These are phyloP conservation scores for Scaptomyza caliginosa DNA, from an alignment of 2,888 invertebrate species.

Conservation along the genomic window DNA sequence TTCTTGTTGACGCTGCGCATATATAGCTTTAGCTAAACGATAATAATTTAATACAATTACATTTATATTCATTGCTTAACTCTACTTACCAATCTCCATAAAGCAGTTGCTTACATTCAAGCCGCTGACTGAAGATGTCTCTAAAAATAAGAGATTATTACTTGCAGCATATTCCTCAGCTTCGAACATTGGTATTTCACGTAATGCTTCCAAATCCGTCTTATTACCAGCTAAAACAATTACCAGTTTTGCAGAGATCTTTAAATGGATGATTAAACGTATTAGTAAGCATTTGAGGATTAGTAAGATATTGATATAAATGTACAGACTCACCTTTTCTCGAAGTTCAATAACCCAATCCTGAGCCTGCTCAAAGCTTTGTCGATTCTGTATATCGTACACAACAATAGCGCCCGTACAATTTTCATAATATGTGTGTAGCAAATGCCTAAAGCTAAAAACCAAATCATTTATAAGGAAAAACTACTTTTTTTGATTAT, in stretches of 20 bases:
- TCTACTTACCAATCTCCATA: constrained; percentile 29
- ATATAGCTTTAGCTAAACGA: constrained; percentile 17
- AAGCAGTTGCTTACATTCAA: constrained; percentile 24
- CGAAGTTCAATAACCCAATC: constrained; percentile 33
- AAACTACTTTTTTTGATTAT: too few relatives aligned
- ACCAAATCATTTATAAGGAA: background rate
- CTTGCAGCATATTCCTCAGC: constrained; percentile 17
- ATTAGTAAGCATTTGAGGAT: background rate
- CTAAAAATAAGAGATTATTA: constrained; percentile 34
- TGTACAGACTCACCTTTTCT: constrained; percentile 11
- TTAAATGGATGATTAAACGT: background rate
- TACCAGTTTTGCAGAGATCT: constrained; percentile 10
- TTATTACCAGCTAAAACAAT: constrained; percentile 45
- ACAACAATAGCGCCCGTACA: constrained; percentile 42
- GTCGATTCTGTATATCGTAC: constrained; percentile 39
- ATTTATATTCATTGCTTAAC: background rate
- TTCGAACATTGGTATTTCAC: constrained; percentile 28
- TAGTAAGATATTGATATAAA: background rate
- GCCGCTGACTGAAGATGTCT: constrained; percentile 22
- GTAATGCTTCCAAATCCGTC: constrained; percentile 16
- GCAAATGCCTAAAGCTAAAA: constrained; percentile 37
- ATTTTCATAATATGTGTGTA: constrained; percentile 7
- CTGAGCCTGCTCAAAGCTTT: constrained; percentile 28
- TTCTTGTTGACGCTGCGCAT: background rate
- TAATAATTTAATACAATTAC: background rate